phyloP scores from a whole-genome alignment of 2,888 invertebrate species.

The Amphipoea lucens region DNA sequence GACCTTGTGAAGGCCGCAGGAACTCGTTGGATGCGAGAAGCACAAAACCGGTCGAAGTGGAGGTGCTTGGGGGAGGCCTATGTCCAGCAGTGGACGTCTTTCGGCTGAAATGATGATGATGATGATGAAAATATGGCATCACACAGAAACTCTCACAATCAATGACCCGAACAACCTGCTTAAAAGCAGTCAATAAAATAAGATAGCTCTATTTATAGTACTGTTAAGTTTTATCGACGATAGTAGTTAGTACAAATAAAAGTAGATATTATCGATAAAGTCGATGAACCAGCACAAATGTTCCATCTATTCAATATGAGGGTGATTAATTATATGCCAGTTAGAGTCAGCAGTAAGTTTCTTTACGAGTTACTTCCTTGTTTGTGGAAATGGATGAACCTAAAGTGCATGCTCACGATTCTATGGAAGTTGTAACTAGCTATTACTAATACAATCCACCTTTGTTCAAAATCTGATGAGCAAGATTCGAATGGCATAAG shows the following conservation, averaged over 20 bases:
- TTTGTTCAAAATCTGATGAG: not conserved
- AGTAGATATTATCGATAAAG: constrained; percentile 50
- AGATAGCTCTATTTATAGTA: constrained; percentile 41
- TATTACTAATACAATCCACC: not conserved
- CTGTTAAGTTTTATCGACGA: constrained; percentile 40
- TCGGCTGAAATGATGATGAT: too few relatives aligned
- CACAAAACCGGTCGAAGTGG: too few relatives aligned
- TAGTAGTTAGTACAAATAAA: constrained; percentile 46
- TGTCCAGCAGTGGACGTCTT: too few relatives aligned
- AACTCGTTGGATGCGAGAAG: too few relatives aligned
- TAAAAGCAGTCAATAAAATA: constrained; percentile 42
- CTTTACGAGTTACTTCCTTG: constrained; percentile 32
- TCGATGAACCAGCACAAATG: constrained; percentile 38
- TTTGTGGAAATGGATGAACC: constrained; percentile 20
- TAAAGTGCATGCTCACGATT: not conserved
- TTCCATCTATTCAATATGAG: constrained; percentile 28
- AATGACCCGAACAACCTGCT: constrained; percentile 42
- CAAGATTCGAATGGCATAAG: not conserved
- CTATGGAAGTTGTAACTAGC: not conserved
- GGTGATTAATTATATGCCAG: constrained; percentile 47
- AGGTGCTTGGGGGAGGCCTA: too few relatives aligned
- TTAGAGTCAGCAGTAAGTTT: constrained; percentile 34
- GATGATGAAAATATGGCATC: not conserved
- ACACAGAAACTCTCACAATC: not conserved
- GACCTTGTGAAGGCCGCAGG: too few relatives aligned